Evolutionary conservation across 2,888 invertebrate species (phyloP), one percentile per base, ranked within the genome.

Genomic region (Crioceris asparagi): DNA sequence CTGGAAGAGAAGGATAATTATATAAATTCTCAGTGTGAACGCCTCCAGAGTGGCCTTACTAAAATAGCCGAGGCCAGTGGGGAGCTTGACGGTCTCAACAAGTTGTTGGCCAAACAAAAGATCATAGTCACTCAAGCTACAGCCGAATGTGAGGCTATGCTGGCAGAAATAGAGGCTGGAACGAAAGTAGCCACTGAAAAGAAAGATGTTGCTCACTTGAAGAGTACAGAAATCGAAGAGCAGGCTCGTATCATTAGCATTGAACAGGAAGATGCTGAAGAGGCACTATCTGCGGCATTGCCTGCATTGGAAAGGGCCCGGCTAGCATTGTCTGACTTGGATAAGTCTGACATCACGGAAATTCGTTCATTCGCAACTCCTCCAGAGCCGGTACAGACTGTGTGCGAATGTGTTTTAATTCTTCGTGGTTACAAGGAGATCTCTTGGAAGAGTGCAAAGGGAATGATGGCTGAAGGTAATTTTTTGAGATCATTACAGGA

Each of bases 381-480:
- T 0, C 91, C 91, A 0, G 84, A 87, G 50, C 79, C 87, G 10
- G 91, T 92, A 17, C 90, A 91, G 68, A 71, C 81, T 1, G 84
- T 93, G 1, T 87, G 87, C 57, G 92, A 93, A 60, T 90, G 90
- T 57, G 81, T 93, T 14, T 85, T 83, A 1, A 87, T 92, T 35
- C 71, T 93, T 39, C 75, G 82, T 44, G 86, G 85, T 2, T 70
- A 79, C 30, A 83, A 83, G 50, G 92, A 92, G 48, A 76, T 90
- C 3, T 83, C 78, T 29, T 93, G 92, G 92, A 91, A 91, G 60
- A 75, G 82, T 2, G 90, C 91, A 0, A 65, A 91, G 83, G 62
- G 85, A 75, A 85, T 93, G 82, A 90, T 93, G 91, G 78, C 86
- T 0, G 92, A 93, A 57, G 81, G 86, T 0, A 83, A 75, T 61